phyloP scores from a whole-genome alignment of 1,140 invertebrate genomes.

The Plectrocnemia conspersa region DNA sequence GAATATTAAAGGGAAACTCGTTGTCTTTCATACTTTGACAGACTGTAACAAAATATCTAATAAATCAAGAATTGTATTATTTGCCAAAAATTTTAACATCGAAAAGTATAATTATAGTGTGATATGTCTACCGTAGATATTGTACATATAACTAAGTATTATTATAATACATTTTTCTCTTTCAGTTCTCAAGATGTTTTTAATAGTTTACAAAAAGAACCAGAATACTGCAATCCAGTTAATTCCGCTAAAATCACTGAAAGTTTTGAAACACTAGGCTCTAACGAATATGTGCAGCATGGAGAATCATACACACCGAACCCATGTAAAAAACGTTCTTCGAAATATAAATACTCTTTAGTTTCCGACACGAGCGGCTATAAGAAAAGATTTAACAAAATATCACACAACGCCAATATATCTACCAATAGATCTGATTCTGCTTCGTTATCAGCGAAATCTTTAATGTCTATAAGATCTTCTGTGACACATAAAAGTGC shows the following conservation, averaged over 20 bases:
- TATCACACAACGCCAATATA: conserved; percentile 18
- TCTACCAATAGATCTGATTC: conserved; percentile 55
- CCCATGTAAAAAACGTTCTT: conserved; percentile 11
- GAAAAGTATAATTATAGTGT: too few species aligned
- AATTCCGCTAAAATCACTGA: too few species aligned
- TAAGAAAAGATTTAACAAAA: conserved; percentile 2
- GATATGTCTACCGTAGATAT: too few species aligned
- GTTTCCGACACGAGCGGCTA: conserved; percentile 18
- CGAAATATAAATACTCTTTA: conserved; percentile 35
- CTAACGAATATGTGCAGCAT: conserved; percentile 16
- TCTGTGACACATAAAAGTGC: conserved; percentile 50
- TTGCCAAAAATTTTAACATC: too few species aligned
- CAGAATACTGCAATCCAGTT: neutral
- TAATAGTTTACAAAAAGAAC: conserved; percentile 1
- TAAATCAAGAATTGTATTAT: too few species aligned
- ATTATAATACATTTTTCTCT: conserved; percentile 12
- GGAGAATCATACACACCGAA: too few species aligned
- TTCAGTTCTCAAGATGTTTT: conserved; percentile 18
- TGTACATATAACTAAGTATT: too few species aligned
- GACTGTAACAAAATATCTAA: too few species aligned
- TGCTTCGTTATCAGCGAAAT: conserved; percentile 64
- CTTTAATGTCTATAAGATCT: conserved; percentile 59
- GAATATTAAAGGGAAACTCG: too few species aligned
- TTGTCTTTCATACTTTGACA: too few species aligned
- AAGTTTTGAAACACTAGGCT: too few species aligned